Evolutionary conservation across 2,113 vertebrate species (phyloP), one percentile per base, ranked within the genome.

Genomic region (Gnathonemus longibarbis): DNA sequence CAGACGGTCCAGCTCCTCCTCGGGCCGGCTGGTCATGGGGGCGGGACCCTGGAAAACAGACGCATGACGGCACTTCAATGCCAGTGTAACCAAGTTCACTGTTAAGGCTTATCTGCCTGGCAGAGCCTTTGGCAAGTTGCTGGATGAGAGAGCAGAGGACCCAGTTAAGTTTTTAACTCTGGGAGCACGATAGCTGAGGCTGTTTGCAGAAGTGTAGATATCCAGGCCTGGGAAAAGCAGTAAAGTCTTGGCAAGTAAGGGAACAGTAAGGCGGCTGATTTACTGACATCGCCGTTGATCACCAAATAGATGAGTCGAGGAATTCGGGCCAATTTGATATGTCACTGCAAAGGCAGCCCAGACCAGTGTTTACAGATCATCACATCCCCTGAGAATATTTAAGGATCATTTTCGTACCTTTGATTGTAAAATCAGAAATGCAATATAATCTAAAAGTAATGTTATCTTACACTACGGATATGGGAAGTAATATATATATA

Each of bases 1-100:
- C 91, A 99, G 96, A 74, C 98, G 97, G 89, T 99, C 98, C 17
- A 99, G 94, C 91, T 99, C 98, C 85, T 99, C 98, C 91, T 99
- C 98, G 21, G 98, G 98, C 52, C 97, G 96, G 93, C 97, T 96
- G 7, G 93, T 92, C 50, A 96, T 74, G 0, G 95, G 91, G n/a
- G 92, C 95, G 46, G 84, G 58, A n/a, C 90, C 92, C 95, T 96
- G 93, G 94, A 92, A 91, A 92, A 10, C 24, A 39, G 46, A 10
- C 11, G 1, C 24, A 5, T 17, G 66, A 74, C 10, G 10, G 35
- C 74, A 42, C 74, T 17, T 77, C 35, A 42, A 19, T 42, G 74
- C 35, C 74, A 7, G 74, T 3, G 2, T 42, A 3, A 15, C 74
- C 31, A 42, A 19, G 17, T 42, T 80, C 35, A 80, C 3, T 3